Percentiles rank a stretch among this genome's conserved stretches.
These are phyloP conservation scores for Pica pica DNA, from an alignment of 2,113 vertebrate genomes.

Conservation along the genomic window DNA sequence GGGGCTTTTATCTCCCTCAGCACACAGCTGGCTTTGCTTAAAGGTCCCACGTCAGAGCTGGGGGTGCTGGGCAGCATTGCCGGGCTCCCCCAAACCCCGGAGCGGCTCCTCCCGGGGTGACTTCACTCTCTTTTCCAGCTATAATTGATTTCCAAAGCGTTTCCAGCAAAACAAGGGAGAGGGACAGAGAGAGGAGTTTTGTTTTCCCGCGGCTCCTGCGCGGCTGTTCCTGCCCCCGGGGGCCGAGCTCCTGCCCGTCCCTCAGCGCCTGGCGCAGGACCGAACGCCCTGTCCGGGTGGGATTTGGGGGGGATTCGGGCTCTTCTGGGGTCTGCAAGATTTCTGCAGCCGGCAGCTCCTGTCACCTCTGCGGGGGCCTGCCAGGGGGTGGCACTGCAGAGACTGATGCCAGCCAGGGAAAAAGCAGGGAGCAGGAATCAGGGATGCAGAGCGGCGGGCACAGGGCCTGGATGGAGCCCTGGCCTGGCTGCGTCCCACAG, in stretches of 20 bases:
- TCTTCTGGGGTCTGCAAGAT: neutral
- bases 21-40: constrained; percentile 84
- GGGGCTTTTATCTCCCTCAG: constrained; percentile 76
- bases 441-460: neutral
- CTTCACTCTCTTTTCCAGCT: neutral
- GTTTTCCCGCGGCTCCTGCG: neutral
- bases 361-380: constrained; percentile 15
- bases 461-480: neutral
- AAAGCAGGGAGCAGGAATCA: fast-evolving
- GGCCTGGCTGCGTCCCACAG: fast-evolving
- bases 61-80: constrained; percentile 20
- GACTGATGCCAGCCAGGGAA: constrained; percentile 22
- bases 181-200: neutral
- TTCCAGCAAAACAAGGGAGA: neutral
- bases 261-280: fast-evolving
- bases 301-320: neutral
- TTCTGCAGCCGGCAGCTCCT: neutral
- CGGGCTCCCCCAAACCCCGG: constrained; percentile 23
- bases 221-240: neutral
- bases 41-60: constrained; percentile 69
- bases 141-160: neutral
- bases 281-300: fast-evolving
- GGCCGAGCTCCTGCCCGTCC: neutral
- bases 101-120: neutral
- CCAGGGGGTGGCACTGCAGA: constrained; percentile 64